Percentiles rank a stretch among this genome's conserved stretches.
Conservation (phyloP, 1,140 invertebrate species). For the Lysiphlebus fabarum region DNA sequence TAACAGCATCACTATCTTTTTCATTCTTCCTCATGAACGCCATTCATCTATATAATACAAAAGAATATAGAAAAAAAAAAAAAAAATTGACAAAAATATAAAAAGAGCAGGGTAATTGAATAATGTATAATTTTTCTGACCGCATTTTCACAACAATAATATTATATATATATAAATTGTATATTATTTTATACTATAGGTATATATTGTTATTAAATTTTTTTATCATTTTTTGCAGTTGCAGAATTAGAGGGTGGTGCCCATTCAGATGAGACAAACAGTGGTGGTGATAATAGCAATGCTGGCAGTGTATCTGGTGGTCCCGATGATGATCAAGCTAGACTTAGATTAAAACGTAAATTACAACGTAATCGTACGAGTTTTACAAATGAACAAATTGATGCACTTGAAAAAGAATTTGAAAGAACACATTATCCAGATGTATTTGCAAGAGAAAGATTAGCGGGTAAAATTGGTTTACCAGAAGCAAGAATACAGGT, state of each 20-base stretch:
- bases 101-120: too few relatives aligned
- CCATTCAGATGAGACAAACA: constrained; percentile 73
- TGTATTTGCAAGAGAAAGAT: constrained; percentile 91
- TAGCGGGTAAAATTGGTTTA: constrained; percentile 94
- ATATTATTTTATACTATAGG: too few relatives aligned
- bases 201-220: too few relatives aligned
- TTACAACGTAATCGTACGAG: constrained; percentile 97
- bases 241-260: constrained; percentile 61
- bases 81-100: too few relatives aligned
- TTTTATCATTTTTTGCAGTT: constrained; percentile 42
- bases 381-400: constrained; percentile 98
- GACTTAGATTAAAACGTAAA: constrained; percentile 90
- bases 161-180: too few relatives aligned
- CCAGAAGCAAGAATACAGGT: constrained; percentile 98
- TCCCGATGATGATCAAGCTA: constrained; percentile 80
- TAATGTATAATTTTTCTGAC: too few relatives aligned
- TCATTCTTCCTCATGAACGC: neutral
- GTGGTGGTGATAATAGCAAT: constrained; percentile 77
- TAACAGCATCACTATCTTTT: neutral
- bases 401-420: constrained; percentile 95
- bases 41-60: constrained; percentile 4
- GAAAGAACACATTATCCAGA: constrained; percentile 89
- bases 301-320: constrained; percentile 64
- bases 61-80: neutral
- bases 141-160: too few relatives aligned